Percentiles rank a stretch among this genome's conserved stretches.
Evolutionary conservation across 2,888 invertebrate genomes (phyloP).

Genomic region (Nomada ferruginata): DNA sequence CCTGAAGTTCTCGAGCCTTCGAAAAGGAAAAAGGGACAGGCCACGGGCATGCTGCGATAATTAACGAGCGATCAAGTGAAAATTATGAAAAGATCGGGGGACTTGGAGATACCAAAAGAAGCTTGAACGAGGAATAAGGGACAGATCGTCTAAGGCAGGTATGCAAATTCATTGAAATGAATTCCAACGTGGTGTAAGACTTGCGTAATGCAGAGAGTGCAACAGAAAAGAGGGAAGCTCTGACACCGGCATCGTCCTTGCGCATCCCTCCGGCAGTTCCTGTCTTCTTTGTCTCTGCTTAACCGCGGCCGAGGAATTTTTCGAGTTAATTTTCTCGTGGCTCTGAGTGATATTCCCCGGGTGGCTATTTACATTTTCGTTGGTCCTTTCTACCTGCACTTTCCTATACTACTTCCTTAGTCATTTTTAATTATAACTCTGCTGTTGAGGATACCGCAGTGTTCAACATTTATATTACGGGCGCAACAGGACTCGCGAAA

Average conservation of each 20-base stretch:
- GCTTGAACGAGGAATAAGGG: slow-evolving; percentile 1
- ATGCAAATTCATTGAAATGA: slow-evolving; percentile 82
- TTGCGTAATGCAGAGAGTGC: slow-evolving; percentile 70
- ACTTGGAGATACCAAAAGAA: slow-evolving; percentile 21
- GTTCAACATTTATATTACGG: too few relatives aligned
- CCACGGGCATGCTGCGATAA: slow-evolving; percentile 42
- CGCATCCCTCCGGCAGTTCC: slow-evolving; percentile 2
- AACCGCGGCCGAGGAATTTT: slow-evolving; percentile 63
- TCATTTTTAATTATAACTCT: too few relatives aligned
- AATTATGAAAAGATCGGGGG: slow-evolving; percentile 60
- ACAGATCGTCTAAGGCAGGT: slow-evolving; percentile 57
- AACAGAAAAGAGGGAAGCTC: slow-evolving; percentile 49
- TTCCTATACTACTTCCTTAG: slow-evolving; percentile 14
- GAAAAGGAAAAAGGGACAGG: neutral
- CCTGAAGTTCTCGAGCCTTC: slow-evolving; percentile 1
- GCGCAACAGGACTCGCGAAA: too few relatives aligned
- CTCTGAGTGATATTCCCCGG: slow-evolving; percentile 63
- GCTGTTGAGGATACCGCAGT: too few relatives aligned
- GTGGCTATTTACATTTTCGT: slow-evolving; percentile 72
- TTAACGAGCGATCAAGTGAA: slow-evolving; percentile 67
- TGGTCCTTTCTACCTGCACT: slow-evolving; percentile 29
- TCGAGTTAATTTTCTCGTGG: slow-evolving; percentile 73
- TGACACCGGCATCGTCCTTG: slow-evolving; percentile 30
- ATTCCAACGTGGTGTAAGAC: slow-evolving; percentile 76
- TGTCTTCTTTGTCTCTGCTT: slow-evolving; percentile 52